Evolutionary conservation across 2,888 invertebrate genomes (phyloP).

Genomic region (Epistrophe grossulariae): DNA sequence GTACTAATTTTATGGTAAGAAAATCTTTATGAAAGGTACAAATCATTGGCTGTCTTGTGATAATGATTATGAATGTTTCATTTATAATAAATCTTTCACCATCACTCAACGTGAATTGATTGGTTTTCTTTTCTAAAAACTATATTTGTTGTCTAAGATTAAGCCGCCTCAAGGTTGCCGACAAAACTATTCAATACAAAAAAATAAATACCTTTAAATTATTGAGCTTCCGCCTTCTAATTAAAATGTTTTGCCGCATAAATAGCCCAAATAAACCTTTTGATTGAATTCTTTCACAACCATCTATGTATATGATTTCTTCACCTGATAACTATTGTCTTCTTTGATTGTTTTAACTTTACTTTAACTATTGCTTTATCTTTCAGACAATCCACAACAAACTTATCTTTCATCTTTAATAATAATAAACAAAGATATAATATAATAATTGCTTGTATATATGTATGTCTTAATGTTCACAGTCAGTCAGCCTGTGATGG

Average conservation of each 20-base stretch:
- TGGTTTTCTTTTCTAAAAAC: background rate
- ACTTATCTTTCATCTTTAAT: background rate
- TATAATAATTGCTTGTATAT: background rate
- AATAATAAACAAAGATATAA: background rate
- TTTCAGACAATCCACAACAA: background rate
- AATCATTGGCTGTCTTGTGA: background rate
- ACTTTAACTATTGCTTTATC: background rate
- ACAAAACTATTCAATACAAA: background rate
- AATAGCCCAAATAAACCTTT: background rate
- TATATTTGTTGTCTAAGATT: background rate
- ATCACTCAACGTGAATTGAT: background rate
- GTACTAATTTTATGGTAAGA: background rate
- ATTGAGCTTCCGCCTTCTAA: slow-evolving; percentile 17
- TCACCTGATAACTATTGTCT: background rate
- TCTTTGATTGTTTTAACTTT: background rate
- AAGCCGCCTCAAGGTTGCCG: background rate
- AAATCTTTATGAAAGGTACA: background rate
- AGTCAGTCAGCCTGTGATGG: slow-evolving; percentile 30
- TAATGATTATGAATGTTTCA: background rate
- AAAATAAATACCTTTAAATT: slow-evolving; percentile 11
- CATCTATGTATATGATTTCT: background rate
- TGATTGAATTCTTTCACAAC: background rate
- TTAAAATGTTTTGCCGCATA: slow-evolving; percentile 17
- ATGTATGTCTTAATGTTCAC: slow-evolving; percentile 18
- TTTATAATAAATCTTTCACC: slow-evolving; percentile 7